phyloP scores from a whole-genome alignment of 2,888 invertebrate species.

The Microctonus brassicae region DNA sequence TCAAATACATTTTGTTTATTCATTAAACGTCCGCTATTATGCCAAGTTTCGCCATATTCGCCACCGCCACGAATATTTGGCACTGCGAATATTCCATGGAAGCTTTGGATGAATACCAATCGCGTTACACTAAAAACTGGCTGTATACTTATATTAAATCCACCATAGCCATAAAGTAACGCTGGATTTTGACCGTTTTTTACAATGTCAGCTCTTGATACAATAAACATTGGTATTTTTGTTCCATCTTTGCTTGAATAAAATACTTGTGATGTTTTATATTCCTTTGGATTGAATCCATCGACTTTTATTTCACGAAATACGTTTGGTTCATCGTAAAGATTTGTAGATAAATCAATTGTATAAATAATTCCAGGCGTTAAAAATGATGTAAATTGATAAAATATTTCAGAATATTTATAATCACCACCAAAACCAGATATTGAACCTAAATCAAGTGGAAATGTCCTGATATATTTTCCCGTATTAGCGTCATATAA shows the following conservation, averaged over 20 bases:
- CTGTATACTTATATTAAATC: constrained; percentile 93
- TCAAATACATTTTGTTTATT: constrained; percentile 98
- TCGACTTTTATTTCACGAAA: constrained; percentile 89
- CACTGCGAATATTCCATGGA: constrained; percentile 89
- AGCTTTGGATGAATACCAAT: constrained; percentile 89
- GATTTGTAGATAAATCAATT: constrained; percentile 83
- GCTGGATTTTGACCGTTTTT: constrained; percentile 83
- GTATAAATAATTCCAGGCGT: constrained; percentile 90
- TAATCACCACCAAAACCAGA: constrained; percentile 88
- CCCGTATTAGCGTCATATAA: constrained; percentile 83
- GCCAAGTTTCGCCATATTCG: constrained; percentile 98
- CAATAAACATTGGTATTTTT: constrained; percentile 95
- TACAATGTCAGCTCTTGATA: constrained; percentile 79
- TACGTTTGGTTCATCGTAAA: constrained; percentile 70
- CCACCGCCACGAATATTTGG: constrained; percentile 98
- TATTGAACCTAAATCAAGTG: constrained; percentile 89
- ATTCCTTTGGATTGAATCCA: constrained; percentile 83
- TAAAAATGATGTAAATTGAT: constrained; percentile 93
- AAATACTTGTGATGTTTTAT: constrained; percentile 91
- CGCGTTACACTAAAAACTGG: constrained; percentile 91
- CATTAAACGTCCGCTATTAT: constrained; percentile 88
- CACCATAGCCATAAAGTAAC: constrained; percentile 96
- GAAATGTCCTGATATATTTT: constrained; percentile 79
- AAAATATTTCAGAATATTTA: constrained; percentile 90
- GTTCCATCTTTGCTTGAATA: constrained; percentile 94